Evolutionary conservation across 2,113 vertebrate species (phyloP).

Genomic region (Cervus canadensis): DNA sequence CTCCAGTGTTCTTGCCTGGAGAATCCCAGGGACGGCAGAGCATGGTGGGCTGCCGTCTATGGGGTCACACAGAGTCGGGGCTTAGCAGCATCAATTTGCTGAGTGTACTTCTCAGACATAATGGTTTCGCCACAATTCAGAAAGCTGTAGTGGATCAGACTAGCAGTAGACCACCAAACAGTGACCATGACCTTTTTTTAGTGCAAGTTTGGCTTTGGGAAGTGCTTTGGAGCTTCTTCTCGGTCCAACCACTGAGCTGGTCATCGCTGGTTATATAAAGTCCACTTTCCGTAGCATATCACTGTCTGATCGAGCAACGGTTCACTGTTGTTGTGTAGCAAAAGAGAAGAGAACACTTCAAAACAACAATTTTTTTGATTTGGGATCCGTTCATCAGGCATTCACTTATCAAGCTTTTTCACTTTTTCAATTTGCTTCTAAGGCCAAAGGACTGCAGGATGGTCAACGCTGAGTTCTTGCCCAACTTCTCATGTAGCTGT

Average conservation of each 20-base stretch:
- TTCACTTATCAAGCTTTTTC: not conserved
- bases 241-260: not conserved
- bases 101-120: not conserved
- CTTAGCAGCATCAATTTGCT: not conserved
- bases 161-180: not conserved
- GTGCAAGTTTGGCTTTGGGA: not conserved
- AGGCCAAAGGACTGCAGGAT: not conserved
- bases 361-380: not conserved
- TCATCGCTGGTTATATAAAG: not conserved
- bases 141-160: not conserved
- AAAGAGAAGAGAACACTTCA: not conserved
- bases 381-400: not conserved
- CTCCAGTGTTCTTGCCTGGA: too few species aligned
- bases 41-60: too few species aligned
- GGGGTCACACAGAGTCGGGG: too few species aligned
- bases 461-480: not conserved
- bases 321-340: not conserved
- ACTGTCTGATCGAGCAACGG: accelerated
- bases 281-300: not conserved
- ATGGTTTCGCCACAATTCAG: not conserved
- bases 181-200: not conserved
- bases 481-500: not conserved
- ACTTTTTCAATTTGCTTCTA: not conserved
- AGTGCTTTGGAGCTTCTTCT: not conserved
- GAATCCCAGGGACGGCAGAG: too few species aligned